Evolutionary conservation across 2,888 invertebrate species (phyloP), one percentile per base, ranked within the genome.

Genomic region (Panzeria rudis): DNA sequence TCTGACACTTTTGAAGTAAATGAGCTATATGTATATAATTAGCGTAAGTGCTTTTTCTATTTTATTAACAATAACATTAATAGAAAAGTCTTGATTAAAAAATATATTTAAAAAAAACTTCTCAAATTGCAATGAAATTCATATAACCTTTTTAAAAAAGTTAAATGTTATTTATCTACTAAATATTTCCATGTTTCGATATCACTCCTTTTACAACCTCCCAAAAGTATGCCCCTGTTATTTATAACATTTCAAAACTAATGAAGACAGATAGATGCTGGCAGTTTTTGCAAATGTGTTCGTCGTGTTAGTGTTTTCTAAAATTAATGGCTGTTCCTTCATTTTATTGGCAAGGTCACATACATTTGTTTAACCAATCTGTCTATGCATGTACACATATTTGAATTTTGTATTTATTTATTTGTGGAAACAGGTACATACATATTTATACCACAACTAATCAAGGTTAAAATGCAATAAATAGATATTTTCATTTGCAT

Each of bases 401-500:
- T 56, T 41, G 25, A 54, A 25, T 54, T 17, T 23, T 11, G 6
- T 25, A 52, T 29, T n/a, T 17, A 17, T 56, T 35, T 66, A 35
- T 29, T 52, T 23, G n/a, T 23, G 6, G 7, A 35, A 44, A 47
- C 61, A 61, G 25, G n/a, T n/a, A n/a, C n/a, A n/a, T n/a, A n/a
- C n/a, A 35, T 68, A 47, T 77, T 68, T 68, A n/a, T 13, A 17
- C 38, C 9, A 5, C 32, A 68, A 56, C 13, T 59, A 68, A 47
- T 77, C 68, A 77, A 68, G 68, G 68, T 38, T 59, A 17, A 56
- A 66, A 66, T 66, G 32, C 35, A 32, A 59, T 68, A 59, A 77
- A 77, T 59, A 54, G n/a, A n/a, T 64, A 35, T 35, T 8, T 20
- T 50, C 6, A 50, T 44, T 23, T 62, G 23, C 17, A 54, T 44